Evolutionary conservation across 2,113 vertebrate genomes (phyloP).

Genomic region (Silurus asotus): DNA sequence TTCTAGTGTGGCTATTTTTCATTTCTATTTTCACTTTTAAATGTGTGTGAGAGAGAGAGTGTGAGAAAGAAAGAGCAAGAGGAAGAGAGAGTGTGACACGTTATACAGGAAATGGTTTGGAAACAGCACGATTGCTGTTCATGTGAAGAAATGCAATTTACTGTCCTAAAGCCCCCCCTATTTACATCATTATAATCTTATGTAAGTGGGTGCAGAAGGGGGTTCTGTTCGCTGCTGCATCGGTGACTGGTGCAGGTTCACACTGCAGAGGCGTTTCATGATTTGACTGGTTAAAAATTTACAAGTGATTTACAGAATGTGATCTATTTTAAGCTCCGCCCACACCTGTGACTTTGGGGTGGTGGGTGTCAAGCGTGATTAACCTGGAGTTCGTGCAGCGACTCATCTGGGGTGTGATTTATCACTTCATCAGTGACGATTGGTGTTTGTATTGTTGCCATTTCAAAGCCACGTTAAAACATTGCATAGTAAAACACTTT

Average conservation of each 20-base stretch:
- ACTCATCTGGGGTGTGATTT: background rate
- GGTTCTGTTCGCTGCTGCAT: background rate
- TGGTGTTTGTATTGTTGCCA: background rate
- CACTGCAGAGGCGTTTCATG: background rate
- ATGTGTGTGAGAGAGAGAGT: background rate
- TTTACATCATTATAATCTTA: background rate
- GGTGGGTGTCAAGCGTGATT: background rate
- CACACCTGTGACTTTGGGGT: background rate
- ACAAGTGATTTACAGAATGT: background rate
- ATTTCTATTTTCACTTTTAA: background rate
- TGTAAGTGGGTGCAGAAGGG: background rate
- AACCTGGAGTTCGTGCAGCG: background rate
- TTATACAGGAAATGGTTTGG: slow-evolving; percentile 56
- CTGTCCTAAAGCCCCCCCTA: background rate
- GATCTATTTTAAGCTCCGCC: background rate
- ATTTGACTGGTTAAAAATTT: background rate
- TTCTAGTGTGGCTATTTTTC: background rate
- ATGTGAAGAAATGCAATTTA: slow-evolving; percentile 42
- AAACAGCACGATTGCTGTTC: slow-evolving; percentile 49
- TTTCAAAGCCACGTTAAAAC: background rate
- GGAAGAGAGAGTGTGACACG: slow-evolving; percentile 24
- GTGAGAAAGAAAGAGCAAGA: slow-evolving; percentile 15
- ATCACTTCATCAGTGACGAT: background rate
- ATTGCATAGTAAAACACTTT: background rate
- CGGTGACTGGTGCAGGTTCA: background rate